Evolutionary conservation across 2,888 invertebrate genomes (phyloP).

Genomic region (Brachyptera risi): DNA sequence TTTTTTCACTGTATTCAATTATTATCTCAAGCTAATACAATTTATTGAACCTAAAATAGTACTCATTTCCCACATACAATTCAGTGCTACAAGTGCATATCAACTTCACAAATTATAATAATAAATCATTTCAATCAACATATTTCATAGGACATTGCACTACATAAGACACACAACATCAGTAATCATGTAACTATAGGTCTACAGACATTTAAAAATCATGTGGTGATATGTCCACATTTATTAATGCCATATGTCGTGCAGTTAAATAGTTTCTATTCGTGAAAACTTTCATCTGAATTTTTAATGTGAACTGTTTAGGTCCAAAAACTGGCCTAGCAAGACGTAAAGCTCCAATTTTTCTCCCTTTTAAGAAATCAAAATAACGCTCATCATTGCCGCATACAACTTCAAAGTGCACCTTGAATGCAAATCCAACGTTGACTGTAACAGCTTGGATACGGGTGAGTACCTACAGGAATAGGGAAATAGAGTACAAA

Average conservation of each 20-base stretch:
- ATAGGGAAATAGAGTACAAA: neutral
- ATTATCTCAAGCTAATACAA: too few relatives aligned
- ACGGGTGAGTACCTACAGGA: conserved; percentile 17
- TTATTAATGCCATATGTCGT: conserved; percentile 11
- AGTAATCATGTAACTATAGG: too few relatives aligned
- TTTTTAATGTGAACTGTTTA: neutral
- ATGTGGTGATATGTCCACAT: conserved; percentile 10
- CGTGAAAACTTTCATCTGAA: conserved; percentile 10
- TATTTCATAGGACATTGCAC: too few relatives aligned
- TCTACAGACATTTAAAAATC: conserved; percentile 2
- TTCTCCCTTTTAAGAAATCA: conserved; percentile 7
- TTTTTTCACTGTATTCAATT: too few relatives aligned
- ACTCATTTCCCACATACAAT: too few relatives aligned
- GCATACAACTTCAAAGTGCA: conserved; percentile 1
- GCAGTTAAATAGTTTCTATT: neutral
- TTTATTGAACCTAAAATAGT: too few relatives aligned
- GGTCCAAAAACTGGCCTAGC: conserved; percentile 13
- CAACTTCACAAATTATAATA: too few relatives aligned
- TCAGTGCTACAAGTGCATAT: too few relatives aligned
- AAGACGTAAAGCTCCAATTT: conserved; percentile 1
- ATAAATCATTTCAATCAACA: too few relatives aligned
- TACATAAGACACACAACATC: too few relatives aligned
- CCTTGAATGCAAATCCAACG: neutral
- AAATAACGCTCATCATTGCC: conserved; percentile 18
- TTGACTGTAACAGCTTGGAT: conserved; percentile 20